phyloP scores from a whole-genome alignment of 2,888 invertebrate species.

The Thereva unica region DNA sequence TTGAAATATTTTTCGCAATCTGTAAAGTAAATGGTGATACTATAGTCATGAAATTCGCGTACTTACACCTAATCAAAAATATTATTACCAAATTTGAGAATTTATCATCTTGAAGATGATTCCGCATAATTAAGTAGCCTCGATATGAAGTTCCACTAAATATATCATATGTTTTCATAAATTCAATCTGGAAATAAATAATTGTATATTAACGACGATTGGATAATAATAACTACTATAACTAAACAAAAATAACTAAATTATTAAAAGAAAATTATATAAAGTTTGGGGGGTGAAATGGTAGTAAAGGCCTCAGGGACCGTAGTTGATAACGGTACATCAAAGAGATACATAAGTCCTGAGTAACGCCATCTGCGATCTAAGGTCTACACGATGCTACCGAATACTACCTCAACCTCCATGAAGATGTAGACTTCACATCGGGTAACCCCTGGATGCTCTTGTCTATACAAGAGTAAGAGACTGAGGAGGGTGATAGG shows the following conservation, averaged over 20 bases:
- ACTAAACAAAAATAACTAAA: constrained; percentile 10
- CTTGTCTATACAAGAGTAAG: no score
- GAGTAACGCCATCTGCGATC: no score
- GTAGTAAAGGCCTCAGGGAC: no score
- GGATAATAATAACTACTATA: constrained; percentile 23
- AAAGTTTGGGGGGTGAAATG: no score
- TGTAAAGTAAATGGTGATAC: constrained; percentile 40
- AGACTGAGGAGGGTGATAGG: no score
- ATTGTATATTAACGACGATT: constrained; percentile 7
- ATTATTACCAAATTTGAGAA: constrained; percentile 55
- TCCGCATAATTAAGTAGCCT: constrained; percentile 54
- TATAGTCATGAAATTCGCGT: neutral
- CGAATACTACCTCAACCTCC: no score
- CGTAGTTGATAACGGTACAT: no score
- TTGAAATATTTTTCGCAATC: constrained; percentile 55
- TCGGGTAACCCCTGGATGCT: no score
- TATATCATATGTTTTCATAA: constrained; percentile 55
- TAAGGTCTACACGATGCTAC: no score
- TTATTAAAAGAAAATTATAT: constrained; percentile 15
- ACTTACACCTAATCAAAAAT: no score
- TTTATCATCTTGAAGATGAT: constrained; percentile 58
- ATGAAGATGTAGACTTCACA: no score
- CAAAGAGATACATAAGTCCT: no score
- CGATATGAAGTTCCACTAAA: constrained; percentile 55
- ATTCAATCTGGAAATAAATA: constrained; percentile 51